These are phyloP conservation scores for Muscicapa comitata DNA, from an alignment of 2,797 vertebrate species.

Conservation along the genomic window DNA sequence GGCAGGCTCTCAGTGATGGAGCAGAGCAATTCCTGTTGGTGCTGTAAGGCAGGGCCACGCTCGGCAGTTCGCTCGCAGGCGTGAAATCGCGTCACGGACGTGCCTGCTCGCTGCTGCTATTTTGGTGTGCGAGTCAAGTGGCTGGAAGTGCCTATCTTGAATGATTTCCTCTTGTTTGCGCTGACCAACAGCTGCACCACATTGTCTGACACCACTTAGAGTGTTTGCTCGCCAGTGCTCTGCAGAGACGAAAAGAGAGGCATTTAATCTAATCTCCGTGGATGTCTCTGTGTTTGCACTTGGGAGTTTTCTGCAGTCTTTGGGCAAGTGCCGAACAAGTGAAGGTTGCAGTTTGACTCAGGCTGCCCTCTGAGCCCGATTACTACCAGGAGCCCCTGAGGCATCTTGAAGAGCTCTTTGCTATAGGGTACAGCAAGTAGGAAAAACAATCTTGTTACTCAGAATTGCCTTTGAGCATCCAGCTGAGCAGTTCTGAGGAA, in stretches of 20 bases:
- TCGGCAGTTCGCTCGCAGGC: not conserved
- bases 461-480: not conserved
- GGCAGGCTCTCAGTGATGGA: slow-evolving; percentile 30
- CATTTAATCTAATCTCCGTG: slow-evolving; percentile 72
- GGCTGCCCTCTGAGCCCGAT: slow-evolving; percentile 35
- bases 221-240: slow-evolving; percentile 71
- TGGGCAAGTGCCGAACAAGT: slow-evolving; percentile 53
- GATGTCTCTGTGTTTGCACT: slow-evolving; percentile 39
- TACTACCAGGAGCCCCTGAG: slow-evolving; percentile 16
- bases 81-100: not conserved
- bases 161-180: slow-evolving; percentile 69
- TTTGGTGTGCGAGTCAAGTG: slow-evolving; percentile 64
- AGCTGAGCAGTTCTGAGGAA: not conserved
- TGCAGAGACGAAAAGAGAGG: slow-evolving; percentile 69
- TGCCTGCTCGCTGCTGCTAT: slow-evolving; percentile 28
- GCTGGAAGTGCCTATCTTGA: slow-evolving; percentile 61
- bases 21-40: slow-evolving; percentile 12
- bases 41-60: slow-evolving; percentile 8
- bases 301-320: slow-evolving; percentile 35
- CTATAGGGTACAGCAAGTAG: not conserved
- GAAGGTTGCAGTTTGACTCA: slow-evolving; percentile 37
- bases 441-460: not conserved
- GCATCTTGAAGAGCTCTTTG: slow-evolving; percentile 9
- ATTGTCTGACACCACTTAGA: slow-evolving; percentile 63
- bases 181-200: slow-evolving; percentile 77